Base-by-base conservation (phyloP, 1,140 invertebrate species). In the Diachasmimorpha longicaudata region DNA sequence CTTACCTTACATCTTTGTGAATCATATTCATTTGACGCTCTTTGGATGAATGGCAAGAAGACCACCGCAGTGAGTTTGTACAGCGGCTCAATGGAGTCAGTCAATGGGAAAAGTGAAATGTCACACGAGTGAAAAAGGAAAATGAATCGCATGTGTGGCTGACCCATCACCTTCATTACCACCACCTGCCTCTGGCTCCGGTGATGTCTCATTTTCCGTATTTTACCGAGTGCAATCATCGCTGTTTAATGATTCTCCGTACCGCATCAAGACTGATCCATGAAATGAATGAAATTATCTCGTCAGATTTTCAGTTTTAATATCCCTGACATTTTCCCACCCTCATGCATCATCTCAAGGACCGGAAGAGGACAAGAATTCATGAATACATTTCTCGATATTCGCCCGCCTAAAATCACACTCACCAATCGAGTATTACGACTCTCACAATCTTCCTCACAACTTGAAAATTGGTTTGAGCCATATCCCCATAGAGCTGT, bases 1-100 rank as follows among this genome's bases (percentile, higher is more conserved):
- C 23, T n/a, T 25, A 21, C 19, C 16, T 31, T 70, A 48, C 37
- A 16, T 70, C 19, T 58, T 16, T 39, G 21, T 31, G 55, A 80
- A 79, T 75, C 78, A 85, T 86, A 85, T 85, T 85, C 82, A 85
- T 84, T 83, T 81, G 75, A 69, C 37, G 66, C 68, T 78, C 58
- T 68, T 37, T 37, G 36, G 36, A n/a, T 19, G 67, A 75, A 79
- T 68, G 52, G 74, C 55, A 68, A 71, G 71, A 55, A 72, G 77
- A 72, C 63, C 63, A 69, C 58, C 63, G 39, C 58, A 37, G 44
- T 74, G 67, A 63, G 71, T 74, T n/a, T 78, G 55, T 74, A 58
- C 46, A n/a, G n/a, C 14, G 25, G 52, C 13, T 77, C 75, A 78
- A 78, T 78, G 75, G 77, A 80, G 44, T 52, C 69, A 78, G 46